Evolutionary conservation across 2,888 invertebrate species (phyloP), one percentile per base, ranked within the genome.

Genomic region (Stratiomys singularior): DNA sequence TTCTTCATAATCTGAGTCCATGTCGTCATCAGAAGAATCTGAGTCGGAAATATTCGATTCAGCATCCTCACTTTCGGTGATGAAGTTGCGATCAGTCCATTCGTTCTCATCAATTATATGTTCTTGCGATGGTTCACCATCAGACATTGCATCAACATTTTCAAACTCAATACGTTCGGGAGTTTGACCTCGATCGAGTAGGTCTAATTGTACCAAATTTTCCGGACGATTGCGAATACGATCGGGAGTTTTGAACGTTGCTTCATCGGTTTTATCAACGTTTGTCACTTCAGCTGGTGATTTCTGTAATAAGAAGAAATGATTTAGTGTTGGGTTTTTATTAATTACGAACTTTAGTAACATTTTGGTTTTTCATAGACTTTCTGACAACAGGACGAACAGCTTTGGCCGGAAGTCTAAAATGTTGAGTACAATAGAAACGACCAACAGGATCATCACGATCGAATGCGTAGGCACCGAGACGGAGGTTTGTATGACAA

Each of bases 41-140:
- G 87, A 86, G 72, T 86, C 86, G 13, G 86, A 86, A 0, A 82
- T 80, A 81, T 87, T 86, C 1, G 91, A 90, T 83, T 94, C 94
- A 2, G 94, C 93, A 85, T 93, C 93, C 37, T 92, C 92, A 28
- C 93, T 91, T 63, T 93, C 92, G 0, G 94, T 94, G 58, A 95
- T 92, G 86, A 96, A 96, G 88, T 98, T 98, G 81, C 96, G 91
- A 82, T 96, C 96, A 0, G 96, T 97, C 95, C 97, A 97, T 85
- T 97, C 97, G 84, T 97, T 97, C 85, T 98, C 97, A 84, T 96
- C 96, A 87, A 96, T 95, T 87, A 95, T 95, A 86, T 91, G 91
- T 47, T 86, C 87, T 27, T 90, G 89, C 1, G 90, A 89, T 82
- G 92, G 91, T 81, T 91, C 91, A 60, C 87, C 87, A 82, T 92